Base-by-base conservation (phyloP, 2,888 invertebrate genomes). In the Caenorhabditis auriculariae region DNA sequence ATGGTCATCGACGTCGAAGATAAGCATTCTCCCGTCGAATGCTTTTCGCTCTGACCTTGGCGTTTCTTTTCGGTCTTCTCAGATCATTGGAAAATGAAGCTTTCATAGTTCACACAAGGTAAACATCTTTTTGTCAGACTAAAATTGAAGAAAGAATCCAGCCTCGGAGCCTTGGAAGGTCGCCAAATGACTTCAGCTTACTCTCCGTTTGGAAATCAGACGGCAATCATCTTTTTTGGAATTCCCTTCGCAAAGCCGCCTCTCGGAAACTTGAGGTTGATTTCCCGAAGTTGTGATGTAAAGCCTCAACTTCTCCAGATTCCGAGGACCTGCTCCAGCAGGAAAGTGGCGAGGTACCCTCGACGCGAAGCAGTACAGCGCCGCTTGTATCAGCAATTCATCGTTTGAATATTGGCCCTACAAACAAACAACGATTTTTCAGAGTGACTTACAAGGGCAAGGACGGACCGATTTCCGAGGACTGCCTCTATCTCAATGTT, bases 401-500 rank as follows among this genome's bases (percentile, higher is more conserved):
- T 3, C 4, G 47, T 54, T 42, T n/a, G 17, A n/a, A n/a, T n/a
- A n/a, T n/a, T n/a, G 32, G 27, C 57, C 60, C 0, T 62, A 54
- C 29, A 51, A 44, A 26, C 41, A 41, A 32, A 35, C n/a, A 21
- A 24, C 23, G n/a, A n/a, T n/a, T n/a, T n/a, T n/a, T n/a, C n/a
- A n/a, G n/a, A n/a, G n/a, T n/a, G n/a, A n/a, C n/a, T n/a, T n/a
- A n/a, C n/a, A n/a, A n/a, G n/a, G n/a, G n/a, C n/a, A n/a, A n/a
- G n/a, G 57, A 46, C 4, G 67, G 63, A 6, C 55, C 60, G 0
- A 48, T 60, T n/a, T 59, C 62, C 1, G 67, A 67, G 41, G 66
- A 67, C 46, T 67, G 64, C 43, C 44, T 67, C 4, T 63, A 55
- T 26, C 17, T 47, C n/a, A 67, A 67, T 32, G 58, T 67, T 3